These are phyloP conservation scores for Automeris io DNA, from an alignment of 2,888 invertebrate species.

Conservation along the genomic window DNA sequence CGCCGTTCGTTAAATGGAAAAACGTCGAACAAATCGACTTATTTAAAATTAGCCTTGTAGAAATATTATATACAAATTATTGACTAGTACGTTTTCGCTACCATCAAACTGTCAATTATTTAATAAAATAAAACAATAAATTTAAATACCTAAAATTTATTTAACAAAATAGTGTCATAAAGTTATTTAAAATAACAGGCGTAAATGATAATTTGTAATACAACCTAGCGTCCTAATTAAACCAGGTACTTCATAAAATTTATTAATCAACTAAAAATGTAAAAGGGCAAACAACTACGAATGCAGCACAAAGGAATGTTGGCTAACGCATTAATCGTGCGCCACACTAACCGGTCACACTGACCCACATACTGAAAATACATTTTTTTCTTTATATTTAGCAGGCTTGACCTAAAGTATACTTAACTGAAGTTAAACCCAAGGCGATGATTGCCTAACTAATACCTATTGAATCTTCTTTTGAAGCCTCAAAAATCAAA, in stretches of 20 bases:
- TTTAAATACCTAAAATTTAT: conserved; percentile 73
- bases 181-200: conserved; percentile 76
- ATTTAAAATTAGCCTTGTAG: no score
- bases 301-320: conserved; percentile 75
- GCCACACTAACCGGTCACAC: conserved; percentile 25
- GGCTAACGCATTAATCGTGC: conserved; percentile 40
- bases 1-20: no score
- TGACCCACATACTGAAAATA: conserved; percentile 27
- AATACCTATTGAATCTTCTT: no score
- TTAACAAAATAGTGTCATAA: conserved; percentile 77
- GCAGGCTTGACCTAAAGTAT: no score
- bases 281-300: conserved; percentile 60
- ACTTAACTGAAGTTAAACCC: no score
- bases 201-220: conserved; percentile 74
- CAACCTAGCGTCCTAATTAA: conserved; percentile 76
- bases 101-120: no score
- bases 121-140: conserved; percentile 41
- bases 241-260: conserved; percentile 76
- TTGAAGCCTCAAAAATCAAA: no score
- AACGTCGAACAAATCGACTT: no score
- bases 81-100: no score
- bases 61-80: no score
- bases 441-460: no score
- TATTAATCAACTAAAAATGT: conserved; percentile 61
- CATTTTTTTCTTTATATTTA: no score